A percentile compares a stretch with the other conserved stretches of the same genome.
These are phyloP conservation scores for Strigops habroptila DNA, from an alignment of 2,113 vertebrate genomes.

Conservation along the genomic window DNA sequence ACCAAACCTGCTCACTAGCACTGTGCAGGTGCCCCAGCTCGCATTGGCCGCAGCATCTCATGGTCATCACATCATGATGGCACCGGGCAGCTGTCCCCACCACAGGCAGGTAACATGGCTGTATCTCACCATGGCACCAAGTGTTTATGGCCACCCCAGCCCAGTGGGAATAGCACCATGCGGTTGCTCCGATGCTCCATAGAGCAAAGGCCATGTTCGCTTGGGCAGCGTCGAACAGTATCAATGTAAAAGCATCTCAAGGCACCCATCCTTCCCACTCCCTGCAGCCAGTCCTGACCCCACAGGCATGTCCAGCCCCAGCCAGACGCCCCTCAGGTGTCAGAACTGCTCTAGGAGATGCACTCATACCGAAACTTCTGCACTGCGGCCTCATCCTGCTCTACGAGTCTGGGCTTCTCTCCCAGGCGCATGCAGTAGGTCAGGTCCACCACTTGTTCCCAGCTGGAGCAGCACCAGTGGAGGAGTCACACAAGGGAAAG, in stretches of 20 bases:
- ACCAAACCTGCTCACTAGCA: background rate
- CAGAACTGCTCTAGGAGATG: background rate
- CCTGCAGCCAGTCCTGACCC: background rate
- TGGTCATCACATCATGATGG: fast-evolving
- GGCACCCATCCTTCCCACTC: background rate
- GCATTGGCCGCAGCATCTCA: background rate
- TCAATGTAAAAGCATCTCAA: background rate
- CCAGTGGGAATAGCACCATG: background rate
- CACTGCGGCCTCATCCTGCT: constrained; percentile 78
- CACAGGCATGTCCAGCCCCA: fast-evolving
- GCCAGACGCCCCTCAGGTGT: background rate
- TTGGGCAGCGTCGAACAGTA: fast-evolving
- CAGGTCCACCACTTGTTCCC: constrained; percentile 93
- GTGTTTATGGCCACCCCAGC: background rate
- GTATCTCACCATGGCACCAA: background rate
- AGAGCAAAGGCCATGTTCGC: background rate
- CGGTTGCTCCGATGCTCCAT: fast-evolving
- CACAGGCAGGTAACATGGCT: background rate
- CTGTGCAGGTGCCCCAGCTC: background rate
- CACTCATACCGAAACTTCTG: constrained; percentile 85
- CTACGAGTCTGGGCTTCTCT: constrained; percentile 73
- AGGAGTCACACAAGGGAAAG: background rate
- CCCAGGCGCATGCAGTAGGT: constrained; percentile 83
- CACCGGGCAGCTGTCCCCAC: background rate
- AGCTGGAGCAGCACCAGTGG: constrained; percentile 64